phyloP scores from a whole-genome alignment of 2,797 vertebrate species.

The Molothrus aeneus region DNA sequence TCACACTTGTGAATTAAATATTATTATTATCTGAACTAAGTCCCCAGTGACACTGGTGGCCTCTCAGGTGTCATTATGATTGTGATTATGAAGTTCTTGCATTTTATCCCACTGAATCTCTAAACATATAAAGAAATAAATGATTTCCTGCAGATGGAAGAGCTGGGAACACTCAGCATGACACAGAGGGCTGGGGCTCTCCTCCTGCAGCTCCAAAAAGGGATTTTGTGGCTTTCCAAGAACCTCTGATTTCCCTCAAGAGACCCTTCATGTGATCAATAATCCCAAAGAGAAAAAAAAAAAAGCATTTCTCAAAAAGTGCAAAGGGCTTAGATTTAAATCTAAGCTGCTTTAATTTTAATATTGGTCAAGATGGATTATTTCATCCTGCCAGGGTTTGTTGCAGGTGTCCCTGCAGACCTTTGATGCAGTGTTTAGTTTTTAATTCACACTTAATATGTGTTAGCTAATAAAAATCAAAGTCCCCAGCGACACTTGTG shows the following conservation, averaged over 20 bases:
- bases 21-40: neutral
- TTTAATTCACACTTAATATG: neutral
- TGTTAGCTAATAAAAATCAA: neutral
- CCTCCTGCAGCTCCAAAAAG: neutral
- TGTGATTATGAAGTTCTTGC: neutral
- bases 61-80: neutral
- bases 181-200: neutral
- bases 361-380: neutral
- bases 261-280: neutral
- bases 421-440: neutral
- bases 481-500: neutral
- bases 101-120: neutral
- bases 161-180: neutral
- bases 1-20: neutral
- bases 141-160: neutral
- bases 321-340: neutral
- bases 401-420: neutral
- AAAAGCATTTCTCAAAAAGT: neutral
- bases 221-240: neutral
- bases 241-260: conserved; percentile 38
- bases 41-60: neutral
- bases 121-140: neutral
- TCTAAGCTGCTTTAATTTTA: neutral
- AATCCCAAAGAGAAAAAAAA: neutral
- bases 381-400: neutral